Conservation (phyloP, 1,140 invertebrate genomes). For the Penaeus japonicus region DNA sequence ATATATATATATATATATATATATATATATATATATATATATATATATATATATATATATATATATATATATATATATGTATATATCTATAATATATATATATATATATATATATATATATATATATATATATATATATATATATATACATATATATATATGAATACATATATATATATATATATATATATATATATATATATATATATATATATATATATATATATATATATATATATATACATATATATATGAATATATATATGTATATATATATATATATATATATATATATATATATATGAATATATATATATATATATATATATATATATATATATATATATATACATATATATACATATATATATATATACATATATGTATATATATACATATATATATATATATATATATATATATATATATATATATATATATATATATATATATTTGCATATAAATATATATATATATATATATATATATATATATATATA, state of each 20-base stretch:
- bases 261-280: background rate
- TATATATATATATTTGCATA: too few species aligned
- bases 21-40: background rate
- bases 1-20: background rate
- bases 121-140: background rate
- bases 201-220: background rate
- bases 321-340: too few species aligned
- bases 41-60: background rate
- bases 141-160: conserved; percentile 30
- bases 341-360: too few species aligned
- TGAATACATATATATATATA: background rate
- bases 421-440: too few species aligned
- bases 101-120: background rate
- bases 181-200: background rate
- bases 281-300: background rate
- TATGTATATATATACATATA: too few species aligned
- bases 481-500: too few species aligned
- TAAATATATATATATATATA: too few species aligned
- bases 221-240: background rate
- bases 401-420: too few species aligned
- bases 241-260: conserved; percentile 22
- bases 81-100: background rate
- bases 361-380: too few species aligned
- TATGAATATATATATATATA: background rate
- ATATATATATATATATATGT: background rate